These are phyloP conservation scores for Hystrix cristata DNA, from an alignment of 2,113 vertebrate species.

Conservation along the genomic window DNA sequence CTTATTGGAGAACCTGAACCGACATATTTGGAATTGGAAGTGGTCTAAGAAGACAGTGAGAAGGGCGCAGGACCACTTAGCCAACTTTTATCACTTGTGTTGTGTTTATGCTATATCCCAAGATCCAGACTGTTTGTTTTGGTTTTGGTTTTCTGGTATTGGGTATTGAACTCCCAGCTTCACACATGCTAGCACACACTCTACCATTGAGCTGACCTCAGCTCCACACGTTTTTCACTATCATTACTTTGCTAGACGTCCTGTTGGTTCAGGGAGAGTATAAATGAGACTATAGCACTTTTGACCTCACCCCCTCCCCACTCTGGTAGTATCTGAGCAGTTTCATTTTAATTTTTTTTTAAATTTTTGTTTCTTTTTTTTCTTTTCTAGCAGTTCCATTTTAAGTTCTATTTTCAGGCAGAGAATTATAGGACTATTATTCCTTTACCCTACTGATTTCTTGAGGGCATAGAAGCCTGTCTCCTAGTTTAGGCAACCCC, in stretches of 20 bases:
- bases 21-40: not conserved
- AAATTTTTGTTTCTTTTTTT: too few species aligned
- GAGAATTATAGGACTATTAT: constrained; percentile 12
- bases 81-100: not conserved
- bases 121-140: not conserved
- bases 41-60: not conserved
- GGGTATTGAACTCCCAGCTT: not conserved
- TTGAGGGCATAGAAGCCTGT: not conserved
- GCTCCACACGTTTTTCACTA: not conserved
- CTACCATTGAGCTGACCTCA: not conserved
- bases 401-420: not conserved
- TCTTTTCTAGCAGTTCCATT: not conserved
- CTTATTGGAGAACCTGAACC: not conserved
- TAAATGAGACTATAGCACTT: not conserved
- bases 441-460: not conserved
- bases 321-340: not conserved
- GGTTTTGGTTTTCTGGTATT: not conserved
- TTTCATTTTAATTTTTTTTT: not conserved
- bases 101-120: not conserved
- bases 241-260: not conserved
- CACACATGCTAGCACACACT: not conserved
- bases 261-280: not conserved
- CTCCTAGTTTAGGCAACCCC: not conserved
- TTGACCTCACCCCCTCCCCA: not conserved
- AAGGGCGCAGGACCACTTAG: not conserved